Base-by-base conservation (phyloP, 2,113 vertebrate genomes). In the Solea senegalensis region DNA sequence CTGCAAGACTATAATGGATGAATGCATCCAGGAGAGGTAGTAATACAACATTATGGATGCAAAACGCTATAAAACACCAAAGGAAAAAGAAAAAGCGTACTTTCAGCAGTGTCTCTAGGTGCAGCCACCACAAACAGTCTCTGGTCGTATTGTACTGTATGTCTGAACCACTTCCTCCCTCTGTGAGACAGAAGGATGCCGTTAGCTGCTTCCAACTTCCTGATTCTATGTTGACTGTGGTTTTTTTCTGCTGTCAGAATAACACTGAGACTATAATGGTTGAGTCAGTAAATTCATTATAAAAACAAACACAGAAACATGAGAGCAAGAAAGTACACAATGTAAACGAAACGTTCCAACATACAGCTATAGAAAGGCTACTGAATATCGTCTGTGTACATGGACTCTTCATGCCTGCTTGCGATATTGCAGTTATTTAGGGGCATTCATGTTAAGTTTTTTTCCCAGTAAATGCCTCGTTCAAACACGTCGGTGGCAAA, bases 101-200 rank as follows among this genome's bases (percentile, higher is more conserved):
- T 46, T n/a, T 10, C 11, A 26, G 8, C 21, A 56, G 40, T 52
- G 49, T 28, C 2, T 62, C 40, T 21, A 34, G 28, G 3, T 58
- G 76, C 60, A 58, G 71, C 50, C 45, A 49, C 62, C 62, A 12
- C 67, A 76, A 63, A 68, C 59, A 14, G 48, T 62, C 12, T 72
- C 76, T 72, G 63, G 64, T 74, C 64, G 74, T 34, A 82, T 64
- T 64, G 40, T 34, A 60, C 34, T 71, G 41, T 62, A 65, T 71
- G 76, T 83, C 80, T 89, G 78, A 67, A 70, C 80, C 78, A 78
- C 76, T 86, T 89, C 83, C 87, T 82, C 51, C 83, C 87, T 82
- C 51, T 83, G 34, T 10, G 52, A 79, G 44, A 69, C 59, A 61
- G 13, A 15, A 10, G 62, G 77, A 72, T 80, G 77, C 61, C 55